phyloP scores from a whole-genome alignment of 2,797 vertebrate genomes.

The Geotrypetes seraphini region DNA sequence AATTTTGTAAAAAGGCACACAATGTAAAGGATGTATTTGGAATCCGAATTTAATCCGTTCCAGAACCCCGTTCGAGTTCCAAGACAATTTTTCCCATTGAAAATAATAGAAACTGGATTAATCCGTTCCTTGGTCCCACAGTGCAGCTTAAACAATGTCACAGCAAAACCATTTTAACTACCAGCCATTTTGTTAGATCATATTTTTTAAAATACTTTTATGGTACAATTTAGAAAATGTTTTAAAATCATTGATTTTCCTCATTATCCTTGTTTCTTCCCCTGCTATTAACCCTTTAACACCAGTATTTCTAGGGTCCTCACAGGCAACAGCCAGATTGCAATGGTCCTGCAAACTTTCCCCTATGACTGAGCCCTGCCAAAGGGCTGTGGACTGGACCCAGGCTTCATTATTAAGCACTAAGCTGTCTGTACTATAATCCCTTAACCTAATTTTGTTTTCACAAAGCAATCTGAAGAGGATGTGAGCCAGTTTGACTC shows the following conservation, averaged over 20 bases:
- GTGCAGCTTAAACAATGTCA: too few relatives aligned
- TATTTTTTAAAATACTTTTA: too few relatives aligned
- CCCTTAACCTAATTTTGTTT: constrained; percentile 35
- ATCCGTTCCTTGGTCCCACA: too few relatives aligned
- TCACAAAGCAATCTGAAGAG: constrained; percentile 92
- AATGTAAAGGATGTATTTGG: too few relatives aligned
- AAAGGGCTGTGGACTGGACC: constrained; percentile 35
- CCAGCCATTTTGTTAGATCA: too few relatives aligned
- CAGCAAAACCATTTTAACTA: too few relatives aligned
- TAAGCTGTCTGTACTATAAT: constrained; percentile 27
- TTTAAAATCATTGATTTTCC: constrained; percentile 10
- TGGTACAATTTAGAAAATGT: background rate
- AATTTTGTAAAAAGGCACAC: too few relatives aligned
- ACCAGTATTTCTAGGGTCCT: constrained; percentile 31
- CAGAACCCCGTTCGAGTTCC: too few relatives aligned
- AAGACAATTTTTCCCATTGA: too few relatives aligned
- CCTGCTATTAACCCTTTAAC: constrained; percentile 38
- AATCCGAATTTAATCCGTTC: too few relatives aligned
- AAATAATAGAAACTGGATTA: too few relatives aligned
- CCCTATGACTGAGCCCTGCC: constrained; percentile 35
- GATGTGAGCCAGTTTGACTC: constrained; percentile 99
- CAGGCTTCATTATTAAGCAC: constrained; percentile 25
- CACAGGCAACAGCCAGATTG: constrained; percentile 28
- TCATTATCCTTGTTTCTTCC: constrained; percentile 32
- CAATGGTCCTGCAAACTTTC: constrained; percentile 36